These are phyloP conservation scores for Ptiloglossa arizonensis DNA, from an alignment of 1,140 invertebrate genomes.

Conservation along the genomic window DNA sequence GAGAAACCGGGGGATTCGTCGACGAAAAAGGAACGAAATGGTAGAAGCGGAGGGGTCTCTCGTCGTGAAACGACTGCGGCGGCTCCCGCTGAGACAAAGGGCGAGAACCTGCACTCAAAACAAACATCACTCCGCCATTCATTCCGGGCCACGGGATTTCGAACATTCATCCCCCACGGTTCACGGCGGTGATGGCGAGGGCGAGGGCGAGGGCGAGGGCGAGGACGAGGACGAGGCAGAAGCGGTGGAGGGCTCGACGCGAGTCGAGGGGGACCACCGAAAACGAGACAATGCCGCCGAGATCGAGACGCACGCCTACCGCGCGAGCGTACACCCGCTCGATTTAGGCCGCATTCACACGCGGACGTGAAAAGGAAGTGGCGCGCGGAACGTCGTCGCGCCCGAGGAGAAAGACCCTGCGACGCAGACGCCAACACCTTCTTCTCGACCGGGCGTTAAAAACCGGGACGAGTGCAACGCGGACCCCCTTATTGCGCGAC, in stretches of 20 bases:
- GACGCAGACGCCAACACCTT: slow-evolving; percentile 71
- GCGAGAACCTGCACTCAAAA: slow-evolving; percentile 78
- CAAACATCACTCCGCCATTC: slow-evolving; percentile 78
- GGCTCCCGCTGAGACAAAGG: slow-evolving; percentile 75
- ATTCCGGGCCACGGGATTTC: slow-evolving; percentile 64
- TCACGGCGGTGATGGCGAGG: slow-evolving; percentile 1
- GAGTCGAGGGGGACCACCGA: slow-evolving; percentile 36
- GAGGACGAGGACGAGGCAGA: neutral
- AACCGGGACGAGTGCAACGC: slow-evolving; percentile 30
- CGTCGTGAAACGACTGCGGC: slow-evolving; percentile 59
- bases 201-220: neutral
- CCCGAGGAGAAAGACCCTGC: slow-evolving; percentile 55
- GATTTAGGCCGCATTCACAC: slow-evolving; percentile 71
- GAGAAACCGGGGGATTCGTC: neutral
- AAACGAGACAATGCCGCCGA: slow-evolving; percentile 67
- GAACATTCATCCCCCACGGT: slow-evolving; percentile 67
- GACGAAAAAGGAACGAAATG: neutral
- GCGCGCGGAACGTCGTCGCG: slow-evolving; percentile 37
- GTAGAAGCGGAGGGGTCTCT: neutral
- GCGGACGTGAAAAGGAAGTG: slow-evolving; percentile 73
- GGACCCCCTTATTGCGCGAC: neutral
- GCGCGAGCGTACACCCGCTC: slow-evolving; percentile 39
- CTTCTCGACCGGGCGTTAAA: slow-evolving; percentile 48
- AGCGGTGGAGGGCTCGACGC: too few relatives aligned
- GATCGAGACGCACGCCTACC: slow-evolving; percentile 67